Base-by-base conservation (phyloP, 2,888 invertebrate species). In the Plebejus argus region DNA sequence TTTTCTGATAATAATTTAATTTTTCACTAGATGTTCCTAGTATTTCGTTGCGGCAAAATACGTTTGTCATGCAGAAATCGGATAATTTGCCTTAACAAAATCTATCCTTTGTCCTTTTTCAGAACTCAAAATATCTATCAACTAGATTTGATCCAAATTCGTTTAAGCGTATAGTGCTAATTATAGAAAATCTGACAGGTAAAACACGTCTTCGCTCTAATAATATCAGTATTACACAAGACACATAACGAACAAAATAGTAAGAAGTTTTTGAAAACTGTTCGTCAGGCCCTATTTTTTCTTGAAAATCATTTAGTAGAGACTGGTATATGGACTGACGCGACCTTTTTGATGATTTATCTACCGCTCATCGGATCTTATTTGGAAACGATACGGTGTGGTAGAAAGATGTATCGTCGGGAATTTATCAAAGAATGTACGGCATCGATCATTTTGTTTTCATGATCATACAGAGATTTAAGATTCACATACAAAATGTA, bases 291-390 rank as follows among this genome's bases (percentile, higher is more conserved):
- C 61, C 61, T 20, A 61, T 61, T 23, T 20, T 58, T 8, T 20
- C 61, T 61, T 20, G 10, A 61, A 61, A 61, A 61, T 61, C 8
- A 23, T 61, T 28, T 3, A 2, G 12, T 61, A 1, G 61, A 70
- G 33, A 83, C 79, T 79, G 80, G 80, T 81, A 83, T 82, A 79
- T 82, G 78, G 79, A 79, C 80, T 81, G 82, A 81, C 81, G 79
- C 81, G 85, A 86, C 87, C 87, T 87, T 88, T 85, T 45, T 78
- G 81, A 81, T 86, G 86, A 86, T 85, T 85, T 87, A 87, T 85
- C 78, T 78, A 81, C 79, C 82, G 85, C 78, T 80, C 81, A 83
- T 84, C 80, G 53, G 45, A 72, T 45, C 82, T 84, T 87, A 85
- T 85, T 83, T 82, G 78, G 77, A 76, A 78, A 82, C 74, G 77